Evolutionary conservation across 2,797 vertebrate species (phyloP).

Genomic region (Hirundo rustica): DNA sequence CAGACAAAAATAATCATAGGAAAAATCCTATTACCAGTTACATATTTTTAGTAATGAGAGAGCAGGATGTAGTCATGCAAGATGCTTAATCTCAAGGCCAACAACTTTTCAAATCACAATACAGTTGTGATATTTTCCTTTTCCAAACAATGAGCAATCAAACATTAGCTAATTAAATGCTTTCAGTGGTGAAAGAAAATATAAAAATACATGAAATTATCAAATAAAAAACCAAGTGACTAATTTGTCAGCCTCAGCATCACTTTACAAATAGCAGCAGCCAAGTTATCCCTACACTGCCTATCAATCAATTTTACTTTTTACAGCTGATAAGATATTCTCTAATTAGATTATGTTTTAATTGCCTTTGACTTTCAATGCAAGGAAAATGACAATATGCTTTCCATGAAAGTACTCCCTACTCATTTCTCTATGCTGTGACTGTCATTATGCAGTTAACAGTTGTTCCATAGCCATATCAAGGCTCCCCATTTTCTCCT

Average conservation of each 20-base stretch:
- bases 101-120: slow-evolving; percentile 16
- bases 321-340: slow-evolving; percentile 68
- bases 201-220: slow-evolving; percentile 40
- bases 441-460: neutral
- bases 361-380: slow-evolving; percentile 72
- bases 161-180: slow-evolving; percentile 49
- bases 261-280: slow-evolving; percentile 55
- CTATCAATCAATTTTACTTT: slow-evolving; percentile 73
- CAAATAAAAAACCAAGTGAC: slow-evolving; percentile 24
- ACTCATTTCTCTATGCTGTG: neutral
- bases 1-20: neutral
- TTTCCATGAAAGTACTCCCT: slow-evolving; percentile 9
- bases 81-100: slow-evolving; percentile 15
- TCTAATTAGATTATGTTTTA: slow-evolving; percentile 77
- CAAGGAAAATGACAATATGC: slow-evolving; percentile 65
- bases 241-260: slow-evolving; percentile 58
- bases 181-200: slow-evolving; percentile 27
- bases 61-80: neutral
- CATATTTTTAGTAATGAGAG: slow-evolving; percentile 2
- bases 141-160: slow-evolving; percentile 46
- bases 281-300: slow-evolving; percentile 68
- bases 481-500: neutral
- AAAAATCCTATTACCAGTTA: neutral
- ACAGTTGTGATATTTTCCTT: neutral
- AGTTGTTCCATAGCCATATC: neutral